Conservation (phyloP, 2,797 vertebrate genomes). For the Notoglanidium macrostoma region DNA sequence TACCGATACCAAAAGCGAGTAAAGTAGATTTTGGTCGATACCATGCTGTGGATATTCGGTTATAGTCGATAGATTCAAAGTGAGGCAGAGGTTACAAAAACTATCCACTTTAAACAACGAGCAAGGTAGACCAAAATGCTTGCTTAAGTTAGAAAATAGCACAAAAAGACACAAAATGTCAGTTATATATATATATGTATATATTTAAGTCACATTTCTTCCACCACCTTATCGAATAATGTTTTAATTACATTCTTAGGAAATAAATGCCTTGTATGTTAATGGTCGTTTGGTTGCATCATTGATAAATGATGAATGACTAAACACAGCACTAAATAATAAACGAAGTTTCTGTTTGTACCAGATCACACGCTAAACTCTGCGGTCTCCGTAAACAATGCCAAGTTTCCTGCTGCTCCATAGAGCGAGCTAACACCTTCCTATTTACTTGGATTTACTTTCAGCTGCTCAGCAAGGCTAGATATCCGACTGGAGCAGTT, state of each 20-base stretch:
- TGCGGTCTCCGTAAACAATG: not conserved
- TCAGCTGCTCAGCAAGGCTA: not conserved
- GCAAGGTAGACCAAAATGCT: not conserved
- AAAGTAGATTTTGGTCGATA: no score
- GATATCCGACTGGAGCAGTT: not conserved
- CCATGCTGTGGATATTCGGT: no score
- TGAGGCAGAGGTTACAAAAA: not conserved
- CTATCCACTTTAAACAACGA: not conserved
- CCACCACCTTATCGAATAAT: not conserved
- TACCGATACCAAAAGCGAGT: no score
- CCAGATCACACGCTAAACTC: not conserved
- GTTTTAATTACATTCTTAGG: not conserved
- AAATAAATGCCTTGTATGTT: not conserved
- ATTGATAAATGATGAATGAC: slow-evolving; percentile 25
- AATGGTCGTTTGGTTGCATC: not conserved
- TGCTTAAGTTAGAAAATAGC: not conserved
- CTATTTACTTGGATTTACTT: not conserved
- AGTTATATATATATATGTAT: no score
- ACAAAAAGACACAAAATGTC: no score
- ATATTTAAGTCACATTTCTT: not conserved
- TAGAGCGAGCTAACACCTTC: not conserved
- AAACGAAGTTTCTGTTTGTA: slow-evolving; percentile 4
- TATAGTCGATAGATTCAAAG: no score
- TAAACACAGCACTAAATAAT: not conserved
- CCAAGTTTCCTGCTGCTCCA: slow-evolving; percentile 1